Evolutionary conservation across 2,888 invertebrate species (phyloP).

Genomic region (Orthosia incerta): DNA sequence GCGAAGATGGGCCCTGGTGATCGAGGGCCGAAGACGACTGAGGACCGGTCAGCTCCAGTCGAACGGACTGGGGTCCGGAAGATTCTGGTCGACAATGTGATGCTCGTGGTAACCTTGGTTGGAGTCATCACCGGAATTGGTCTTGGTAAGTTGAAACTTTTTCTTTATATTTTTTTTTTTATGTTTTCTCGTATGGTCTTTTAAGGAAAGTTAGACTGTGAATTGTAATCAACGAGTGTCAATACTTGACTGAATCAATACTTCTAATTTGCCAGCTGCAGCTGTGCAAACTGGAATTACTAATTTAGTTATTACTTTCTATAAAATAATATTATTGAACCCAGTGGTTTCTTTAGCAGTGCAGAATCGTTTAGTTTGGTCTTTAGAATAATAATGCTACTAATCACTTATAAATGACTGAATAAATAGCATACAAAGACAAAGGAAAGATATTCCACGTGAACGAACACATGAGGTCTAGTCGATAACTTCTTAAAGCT

Average conservation of each 20-base stretch:
- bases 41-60: conserved; percentile 91
- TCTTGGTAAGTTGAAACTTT: conserved; percentile 90
- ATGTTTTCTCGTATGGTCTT: no score
- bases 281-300: conserved; percentile 1
- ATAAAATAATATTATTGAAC: background rate
- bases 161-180: background rate
- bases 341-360: background rate
- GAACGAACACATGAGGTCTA: background rate
- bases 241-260: no score
- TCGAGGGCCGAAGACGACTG: conserved; percentile 91
- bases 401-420: background rate
- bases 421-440: background rate
- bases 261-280: background rate
- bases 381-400: background rate
- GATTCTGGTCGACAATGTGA: conserved; percentile 94
- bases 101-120: conserved; percentile 94
- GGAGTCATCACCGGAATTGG: conserved; percentile 95
- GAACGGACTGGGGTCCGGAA: conserved; percentile 93
- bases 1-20: conserved; percentile 94
- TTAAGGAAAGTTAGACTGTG: no score
- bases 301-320: conserved; percentile 26
- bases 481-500: background rate
- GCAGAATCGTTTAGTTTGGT: background rate
- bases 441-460: conserved; percentile 1
- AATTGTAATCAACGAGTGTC: background rate